Base-by-base conservation (phyloP, 2,888 invertebrate genomes). In the Apotomis turbidana region DNA sequence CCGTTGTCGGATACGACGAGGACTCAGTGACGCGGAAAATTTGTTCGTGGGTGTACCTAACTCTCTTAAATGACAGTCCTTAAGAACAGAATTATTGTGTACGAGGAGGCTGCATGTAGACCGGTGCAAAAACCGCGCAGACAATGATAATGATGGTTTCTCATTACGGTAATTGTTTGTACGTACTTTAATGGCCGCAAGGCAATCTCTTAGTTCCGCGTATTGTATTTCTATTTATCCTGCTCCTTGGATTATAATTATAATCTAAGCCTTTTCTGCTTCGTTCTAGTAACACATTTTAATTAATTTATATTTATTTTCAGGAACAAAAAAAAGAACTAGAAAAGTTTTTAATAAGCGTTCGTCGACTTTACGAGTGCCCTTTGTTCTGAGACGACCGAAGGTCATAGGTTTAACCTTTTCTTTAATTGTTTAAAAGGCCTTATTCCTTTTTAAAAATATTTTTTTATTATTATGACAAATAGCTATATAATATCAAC, bases 201-300 rank as follows among this genome's bases (percentile, higher is more conserved):
- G 41, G 41, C 41, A 63, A 63, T 63, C 3, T 52, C 9, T n/a
- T 4, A 57, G 66, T 66, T 66, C 66, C 66, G 55, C 6, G 66
- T 57, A 57, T 66, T 57, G 55, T 66, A 49, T 49, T 49, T 54
- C 4, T 49, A 52, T 36, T 51, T 36, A 46, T 38, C 38, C 10
- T 10, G 41, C 41, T 41, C 41, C 6, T 41, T 5, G 41, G 52
- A 12, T 58, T 57, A 12, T 58, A 27, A 57, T 57, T 5, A 2
- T 6, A 3, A 57, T 5, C 5, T 6, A 41, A 57, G 55, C 9
- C 9, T 12, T 13, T 41, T 63, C 41, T 52, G 13, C 51, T 54
- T 41, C 12, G 52, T 41, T n/a, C 13, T 63, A 38, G 27, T 27
- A 27, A 27, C 27, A 27, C 27, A 27, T 27, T 27, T 27, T 27